phyloP scores from a whole-genome alignment of 2,888 invertebrate genomes.

The Drosophila neonasuta region DNA sequence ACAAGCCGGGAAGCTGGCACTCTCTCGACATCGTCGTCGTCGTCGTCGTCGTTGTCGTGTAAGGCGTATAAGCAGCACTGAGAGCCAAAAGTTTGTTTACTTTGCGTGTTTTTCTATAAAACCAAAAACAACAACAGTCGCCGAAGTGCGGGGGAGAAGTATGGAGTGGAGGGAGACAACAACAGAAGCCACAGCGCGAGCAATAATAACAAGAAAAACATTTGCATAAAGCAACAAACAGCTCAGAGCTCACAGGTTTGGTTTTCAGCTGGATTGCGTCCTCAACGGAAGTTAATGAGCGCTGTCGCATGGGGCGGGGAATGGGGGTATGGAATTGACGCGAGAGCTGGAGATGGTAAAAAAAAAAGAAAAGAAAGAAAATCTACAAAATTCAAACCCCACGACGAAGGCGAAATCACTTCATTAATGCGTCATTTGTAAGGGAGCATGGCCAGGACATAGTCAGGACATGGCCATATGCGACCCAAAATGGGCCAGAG shows the following conservation, averaged over 20 bases:
- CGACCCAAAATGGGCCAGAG: slow-evolving; percentile 42
- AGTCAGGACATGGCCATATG: slow-evolving; percentile 53
- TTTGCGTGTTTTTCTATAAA: slow-evolving; percentile 75
- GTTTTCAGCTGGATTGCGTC: slow-evolving; percentile 14
- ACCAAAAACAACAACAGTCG: slow-evolving; percentile 56
- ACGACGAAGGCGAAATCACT: slow-evolving; percentile 76
- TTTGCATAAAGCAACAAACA: slow-evolving; percentile 76
- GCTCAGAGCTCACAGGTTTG: slow-evolving; percentile 45
- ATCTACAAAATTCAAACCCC: slow-evolving; percentile 58
- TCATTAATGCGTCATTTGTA: slow-evolving; percentile 81
- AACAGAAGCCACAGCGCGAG: slow-evolving; percentile 45
- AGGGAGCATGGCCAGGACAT: slow-evolving; percentile 53
- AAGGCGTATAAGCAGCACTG: slow-evolving; percentile 26
- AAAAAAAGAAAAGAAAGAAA: slow-evolving; percentile 31
- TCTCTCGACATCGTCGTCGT: slow-evolving; percentile 15
- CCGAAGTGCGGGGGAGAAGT: slow-evolving; percentile 18
- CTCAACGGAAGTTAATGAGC: slow-evolving; percentile 73
- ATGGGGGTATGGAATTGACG: background rate
- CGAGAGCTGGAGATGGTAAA: slow-evolving; percentile 5
- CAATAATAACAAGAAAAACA: slow-evolving; percentile 68
- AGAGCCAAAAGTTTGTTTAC: slow-evolving; percentile 69
- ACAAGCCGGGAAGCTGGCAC: slow-evolving; percentile 58
- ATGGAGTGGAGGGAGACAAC: slow-evolving; percentile 8
- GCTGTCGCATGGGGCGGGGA: slow-evolving; percentile 12
- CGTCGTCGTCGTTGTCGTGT: slow-evolving; percentile 13